Evolutionary conservation across 2,113 vertebrate species (phyloP).

Genomic region (Spilogale gracilis): DNA sequence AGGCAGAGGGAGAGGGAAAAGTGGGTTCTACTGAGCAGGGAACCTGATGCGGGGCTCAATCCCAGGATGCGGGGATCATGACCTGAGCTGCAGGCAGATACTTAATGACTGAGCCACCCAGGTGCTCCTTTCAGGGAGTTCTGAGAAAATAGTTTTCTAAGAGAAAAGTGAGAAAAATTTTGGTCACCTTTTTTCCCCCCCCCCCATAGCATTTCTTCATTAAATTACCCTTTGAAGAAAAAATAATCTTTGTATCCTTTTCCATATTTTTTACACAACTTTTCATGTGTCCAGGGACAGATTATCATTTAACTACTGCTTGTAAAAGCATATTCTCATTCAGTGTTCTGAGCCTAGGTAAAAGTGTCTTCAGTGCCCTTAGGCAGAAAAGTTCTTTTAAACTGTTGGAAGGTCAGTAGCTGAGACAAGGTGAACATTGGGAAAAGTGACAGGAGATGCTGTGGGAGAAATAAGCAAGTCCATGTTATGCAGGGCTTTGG

Average conservation of each 20-base stretch:
- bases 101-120: background rate
- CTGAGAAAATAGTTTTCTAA: constrained; percentile 18
- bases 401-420: background rate
- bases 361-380: background rate
- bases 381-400: constrained; percentile 7
- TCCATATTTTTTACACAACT: background rate
- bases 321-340: background rate
- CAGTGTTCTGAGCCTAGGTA: background rate
- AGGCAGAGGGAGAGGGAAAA: background rate
- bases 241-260: background rate
- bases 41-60: background rate
- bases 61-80: background rate
- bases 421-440: background rate
- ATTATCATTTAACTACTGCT: background rate
- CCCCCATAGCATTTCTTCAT: background rate
- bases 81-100: background rate
- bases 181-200: background rate
- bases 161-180: background rate
- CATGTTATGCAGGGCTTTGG: background rate
- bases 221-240: constrained; percentile 20
- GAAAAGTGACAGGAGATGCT: background rate
- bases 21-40: background rate
- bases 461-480: background rate
- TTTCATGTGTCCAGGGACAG: background rate
- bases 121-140: background rate